Evolutionary conservation across 2,113 vertebrate species (phyloP).

Genomic region (Cariama cristata): DNA sequence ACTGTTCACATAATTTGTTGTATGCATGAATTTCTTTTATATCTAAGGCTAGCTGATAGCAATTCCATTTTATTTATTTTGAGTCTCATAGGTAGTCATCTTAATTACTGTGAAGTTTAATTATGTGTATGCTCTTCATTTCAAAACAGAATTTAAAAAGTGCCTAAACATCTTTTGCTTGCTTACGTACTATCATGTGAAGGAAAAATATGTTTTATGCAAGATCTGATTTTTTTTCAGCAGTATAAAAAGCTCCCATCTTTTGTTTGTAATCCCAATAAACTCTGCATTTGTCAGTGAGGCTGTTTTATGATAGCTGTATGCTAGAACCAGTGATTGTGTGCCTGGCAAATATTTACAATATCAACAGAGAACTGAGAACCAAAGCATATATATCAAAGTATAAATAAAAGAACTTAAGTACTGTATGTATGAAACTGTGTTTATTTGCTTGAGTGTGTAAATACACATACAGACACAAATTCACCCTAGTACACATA

Average conservation of each 20-base stretch:
- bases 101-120: slow-evolving; percentile 69
- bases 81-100: slow-evolving; percentile 11
- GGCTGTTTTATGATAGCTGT: not conserved
- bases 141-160: slow-evolving; percentile 58
- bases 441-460: not conserved
- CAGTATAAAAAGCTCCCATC: not conserved
- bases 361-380: not conserved
- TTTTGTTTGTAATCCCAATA: not conserved
- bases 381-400: not conserved
- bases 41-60: slow-evolving; percentile 5
- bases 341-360: not conserved
- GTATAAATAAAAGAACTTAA: not conserved
- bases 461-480: not conserved
- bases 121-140: slow-evolving; percentile 37
- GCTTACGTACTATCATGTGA: slow-evolving; percentile 27
- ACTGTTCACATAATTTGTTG: not conserved
- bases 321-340: not conserved
- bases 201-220: slow-evolving; percentile 37
- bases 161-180: slow-evolving; percentile 53
- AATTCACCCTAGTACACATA: not conserved
- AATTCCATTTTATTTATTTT: slow-evolving; percentile 35
- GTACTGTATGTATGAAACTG: not conserved
- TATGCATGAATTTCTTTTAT: slow-evolving; percentile 1
- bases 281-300: not conserved
- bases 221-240: slow-evolving; percentile 51